A percentile compares a stretch with the other conserved stretches of the same genome.
These are phyloP conservation scores for Mellilla xanthometata DNA, from an alignment of 2,888 invertebrate genomes.

Conservation along the genomic window DNA sequence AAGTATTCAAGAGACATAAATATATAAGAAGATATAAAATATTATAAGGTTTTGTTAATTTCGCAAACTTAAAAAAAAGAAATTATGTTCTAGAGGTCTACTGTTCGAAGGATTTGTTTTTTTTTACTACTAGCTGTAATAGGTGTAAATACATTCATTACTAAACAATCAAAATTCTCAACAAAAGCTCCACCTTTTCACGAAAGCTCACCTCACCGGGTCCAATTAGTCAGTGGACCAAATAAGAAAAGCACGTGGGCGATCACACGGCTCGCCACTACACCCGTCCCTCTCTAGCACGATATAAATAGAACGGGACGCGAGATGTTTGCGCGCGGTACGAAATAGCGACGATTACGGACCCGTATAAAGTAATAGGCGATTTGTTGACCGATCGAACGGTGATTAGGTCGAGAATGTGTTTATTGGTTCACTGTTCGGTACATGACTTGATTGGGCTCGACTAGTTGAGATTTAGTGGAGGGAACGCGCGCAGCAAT, in stretches of 20 bases:
- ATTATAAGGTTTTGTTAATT: too few species aligned
- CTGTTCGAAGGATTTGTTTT: too few species aligned
- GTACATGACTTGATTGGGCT: too few species aligned
- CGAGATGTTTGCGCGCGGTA: conserved; percentile 43
- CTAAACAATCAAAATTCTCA: neutral
- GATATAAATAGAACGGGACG: conserved; percentile 29
- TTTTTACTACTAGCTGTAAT: too few species aligned
- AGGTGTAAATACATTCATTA: neutral
- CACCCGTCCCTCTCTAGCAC: conserved; percentile 30
- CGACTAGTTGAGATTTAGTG: too few species aligned
- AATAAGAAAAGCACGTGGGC: conserved; percentile 41
- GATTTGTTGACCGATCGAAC: conserved; percentile 18
- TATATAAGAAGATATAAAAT: too few species aligned
- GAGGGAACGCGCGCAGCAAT: too few species aligned
- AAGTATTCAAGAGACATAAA: too few species aligned
- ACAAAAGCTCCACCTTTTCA: conserved; percentile 4
- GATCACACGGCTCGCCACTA: conserved; percentile 22
- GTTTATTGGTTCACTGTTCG: neutral
- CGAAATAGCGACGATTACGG: conserved; percentile 30
- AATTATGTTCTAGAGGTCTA: too few species aligned
- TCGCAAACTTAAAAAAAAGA: too few species aligned
- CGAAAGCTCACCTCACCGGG: conserved; percentile 33
- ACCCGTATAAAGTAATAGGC: conserved; percentile 37
- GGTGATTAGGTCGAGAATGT: conserved; percentile 16
- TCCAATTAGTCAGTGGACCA: conserved; percentile 47